Base-by-base conservation (phyloP, 2,797 vertebrate genomes). In the Lacerta viridis region DNA sequence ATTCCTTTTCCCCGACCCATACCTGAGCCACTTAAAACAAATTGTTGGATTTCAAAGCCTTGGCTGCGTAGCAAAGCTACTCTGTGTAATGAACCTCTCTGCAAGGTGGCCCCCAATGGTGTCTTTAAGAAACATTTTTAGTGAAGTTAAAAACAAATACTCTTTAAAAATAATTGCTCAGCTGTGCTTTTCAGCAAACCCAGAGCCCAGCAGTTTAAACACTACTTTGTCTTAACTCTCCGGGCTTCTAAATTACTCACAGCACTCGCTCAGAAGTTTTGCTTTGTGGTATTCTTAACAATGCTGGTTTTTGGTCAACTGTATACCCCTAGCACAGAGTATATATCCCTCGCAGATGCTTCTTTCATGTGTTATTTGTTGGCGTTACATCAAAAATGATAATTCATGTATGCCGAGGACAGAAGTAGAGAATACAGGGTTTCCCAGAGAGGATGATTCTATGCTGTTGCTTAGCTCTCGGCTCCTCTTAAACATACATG, bases 121-220 rank as follows among this genome's bases (percentile, higher is more conserved):
- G 59, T 89, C 84, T 88, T 94, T 92, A 89, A 92, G 91, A 85
- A 91, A 41, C 71, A 77, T 92, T 94, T 92, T 91, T 82, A 80
- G 36, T 88, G 90, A 93, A 84, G 55, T 75, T 79, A 88, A 93
- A 94, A 91, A 84, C 76, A 94, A 92, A 80, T 92, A 91, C 86
- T 94, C 84, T 91, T 91, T 79, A 93, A 94, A 90, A 86, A 83
- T 93, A 95, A 90, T 13, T 83, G 74, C 90, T 94, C 68, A 17
- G 80, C 78, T 93, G 86, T 92, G 86, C 85, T 93, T 93, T 93
- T 93, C 90, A 90, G 68, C 27, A 61, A 76, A 6, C 69, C 50
- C 87, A 75, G 43, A 90, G 23, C 55, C 79, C 66, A 90, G 75
- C 36, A 41, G 39, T 91, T 91, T 81, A 91, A 80, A 85, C 82